Conservation (phyloP, 2,113 vertebrate species). For the Thalassoma bifasciatum region DNA sequence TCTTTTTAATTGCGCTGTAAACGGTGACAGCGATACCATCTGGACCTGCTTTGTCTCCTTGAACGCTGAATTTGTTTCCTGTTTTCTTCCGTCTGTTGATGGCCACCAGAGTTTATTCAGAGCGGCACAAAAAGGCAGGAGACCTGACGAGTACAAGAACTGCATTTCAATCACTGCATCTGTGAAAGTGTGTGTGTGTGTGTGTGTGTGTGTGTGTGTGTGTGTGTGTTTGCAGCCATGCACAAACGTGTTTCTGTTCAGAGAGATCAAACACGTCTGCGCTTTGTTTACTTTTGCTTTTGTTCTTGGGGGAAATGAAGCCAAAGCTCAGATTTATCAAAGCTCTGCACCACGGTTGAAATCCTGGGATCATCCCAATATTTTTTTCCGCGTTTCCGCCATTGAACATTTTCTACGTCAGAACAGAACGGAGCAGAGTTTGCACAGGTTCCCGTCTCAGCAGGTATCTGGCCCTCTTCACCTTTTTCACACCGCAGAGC, state of each 20-base stretch:
- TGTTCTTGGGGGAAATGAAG: slow-evolving; percentile 15
- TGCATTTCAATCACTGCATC: slow-evolving; percentile 72
- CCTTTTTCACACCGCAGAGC: slow-evolving; percentile 34
- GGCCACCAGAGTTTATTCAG: slow-evolving; percentile 65
- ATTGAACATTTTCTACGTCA: not conserved
- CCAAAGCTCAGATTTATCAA: not conserved
- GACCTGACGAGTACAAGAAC: slow-evolving; percentile 67
- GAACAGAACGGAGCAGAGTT: not conserved
- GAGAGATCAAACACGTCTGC: slow-evolving; percentile 12
- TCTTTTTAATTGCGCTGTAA: not conserved
- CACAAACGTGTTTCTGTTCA: too few relatives aligned
- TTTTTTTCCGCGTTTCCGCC: not conserved
- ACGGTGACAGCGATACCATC: slow-evolving; percentile 47
- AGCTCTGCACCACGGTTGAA: not conserved
- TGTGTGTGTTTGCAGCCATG: slow-evolving; percentile 2
- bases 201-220: too few relatives aligned
- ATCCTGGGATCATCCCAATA: slow-evolving; percentile 4
- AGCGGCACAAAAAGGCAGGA: slow-evolving; percentile 60
- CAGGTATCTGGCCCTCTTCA: slow-evolving; percentile 30
- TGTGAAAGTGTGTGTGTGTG: too few relatives aligned
- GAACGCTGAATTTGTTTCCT: slow-evolving; percentile 59
- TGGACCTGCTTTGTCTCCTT: slow-evolving; percentile 44
- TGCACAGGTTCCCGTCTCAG: slow-evolving; percentile 25
- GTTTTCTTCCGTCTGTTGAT: slow-evolving; percentile 63
- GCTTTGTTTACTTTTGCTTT: slow-evolving; percentile 17